These are phyloP conservation scores for Pantelozetes paolii DNA, from an alignment of 2,888 invertebrate species.

Conservation along the genomic window DNA sequence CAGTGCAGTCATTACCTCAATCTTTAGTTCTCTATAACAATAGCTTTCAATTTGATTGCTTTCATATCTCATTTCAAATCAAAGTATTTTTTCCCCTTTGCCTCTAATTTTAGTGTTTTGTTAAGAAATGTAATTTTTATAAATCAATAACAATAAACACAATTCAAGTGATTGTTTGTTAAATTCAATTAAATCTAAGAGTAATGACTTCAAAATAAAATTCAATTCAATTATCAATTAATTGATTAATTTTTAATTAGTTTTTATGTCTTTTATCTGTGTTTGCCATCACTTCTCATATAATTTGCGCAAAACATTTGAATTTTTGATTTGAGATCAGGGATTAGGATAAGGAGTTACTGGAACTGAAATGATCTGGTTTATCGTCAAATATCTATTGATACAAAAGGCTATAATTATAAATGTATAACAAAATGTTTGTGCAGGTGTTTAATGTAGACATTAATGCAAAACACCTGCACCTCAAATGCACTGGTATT, in stretches of 20 bases:
- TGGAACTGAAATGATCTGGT: neutral
- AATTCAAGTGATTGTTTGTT: neutral
- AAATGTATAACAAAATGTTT: too few species aligned
- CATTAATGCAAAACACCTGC: conserved; percentile 10
- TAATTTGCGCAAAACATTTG: too few species aligned
- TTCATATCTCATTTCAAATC: neutral
- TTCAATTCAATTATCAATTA: neutral
- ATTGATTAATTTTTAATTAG: neutral
- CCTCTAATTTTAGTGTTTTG: neutral
- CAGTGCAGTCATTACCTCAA: neutral
- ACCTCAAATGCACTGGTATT: neutral
- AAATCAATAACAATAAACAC: neutral
- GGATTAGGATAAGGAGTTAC: neutral
- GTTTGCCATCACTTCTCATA: too few species aligned
- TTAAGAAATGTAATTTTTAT: neutral
- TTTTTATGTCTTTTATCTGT: too few species aligned
- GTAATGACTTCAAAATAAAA: too few species aligned
- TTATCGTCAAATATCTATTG: neutral
- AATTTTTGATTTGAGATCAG: too few species aligned
- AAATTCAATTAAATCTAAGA: neutral
- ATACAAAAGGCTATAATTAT: too few species aligned
- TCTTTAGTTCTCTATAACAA: neutral
- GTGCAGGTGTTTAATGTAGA: neutral
- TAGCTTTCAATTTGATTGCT: neutral
- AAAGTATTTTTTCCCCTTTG: neutral